Base-by-base conservation (phyloP, 2,888 invertebrate genomes). In the Drosophila emarginata region DNA sequence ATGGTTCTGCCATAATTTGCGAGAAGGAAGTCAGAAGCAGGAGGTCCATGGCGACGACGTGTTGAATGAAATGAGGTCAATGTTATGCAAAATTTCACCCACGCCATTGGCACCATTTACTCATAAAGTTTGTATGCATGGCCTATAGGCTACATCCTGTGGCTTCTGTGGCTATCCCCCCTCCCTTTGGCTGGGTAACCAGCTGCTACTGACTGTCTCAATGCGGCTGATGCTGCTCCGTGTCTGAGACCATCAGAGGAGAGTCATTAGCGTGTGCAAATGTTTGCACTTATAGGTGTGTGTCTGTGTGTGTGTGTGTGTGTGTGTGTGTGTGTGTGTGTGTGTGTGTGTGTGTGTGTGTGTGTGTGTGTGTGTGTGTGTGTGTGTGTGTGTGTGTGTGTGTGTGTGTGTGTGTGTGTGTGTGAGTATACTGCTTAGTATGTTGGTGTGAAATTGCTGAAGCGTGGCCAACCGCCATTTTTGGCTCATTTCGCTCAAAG, bases 211-310 rank as follows among this genome's bases (percentile, higher is more conserved):
- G 52, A 11, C 65, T 37, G 61, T 71, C 63, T 70, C 28, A 50
- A 58, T 61, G 61, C 7, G 65, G 39, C 57, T 45, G 45, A 45
- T 45, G 45, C 45, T 45, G 21, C 18, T 45, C 45, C 45, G 36
- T 60, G 51, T 51, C 50, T 57, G 14, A 40, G 63, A 50, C 50
- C 59, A 64, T 58, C 45, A 61, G 59, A 56, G 62, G 65, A 78
- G 79, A 80, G 67, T 83, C 84, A 82, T 82, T 82, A 85, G 73
- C 73, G 86, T 79, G 80, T 14, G 68, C 82, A 82, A 86, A 86
- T 78, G 87, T 83, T 86, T 80, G 68, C 66, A 62, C 65, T 52
- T 69, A 52, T 36, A 21, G 40, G 45, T 21, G 60, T 54, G 64
- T 58, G n/a, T n/a, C n/a, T n/a, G n/a, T n/a, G n/a, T n/a, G n/a